Base-by-base conservation (phyloP, 2,888 invertebrate genomes). In the Stenotaenia linearis region DNA sequence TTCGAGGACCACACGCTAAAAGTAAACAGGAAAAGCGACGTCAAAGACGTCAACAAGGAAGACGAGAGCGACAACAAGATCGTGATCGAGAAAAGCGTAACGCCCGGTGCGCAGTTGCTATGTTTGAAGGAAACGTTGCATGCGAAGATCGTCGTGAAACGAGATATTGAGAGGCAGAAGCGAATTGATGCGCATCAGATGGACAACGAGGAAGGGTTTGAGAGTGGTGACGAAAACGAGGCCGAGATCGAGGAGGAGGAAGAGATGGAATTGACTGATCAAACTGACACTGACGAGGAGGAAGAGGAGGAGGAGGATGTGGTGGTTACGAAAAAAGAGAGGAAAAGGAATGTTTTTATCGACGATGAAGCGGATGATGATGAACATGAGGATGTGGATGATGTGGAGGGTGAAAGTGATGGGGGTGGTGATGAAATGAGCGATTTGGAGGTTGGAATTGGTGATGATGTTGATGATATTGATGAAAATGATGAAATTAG, bases 61-160 rank as follows among this genome's bases (percentile, higher is more conserved):
- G 84, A 85, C 75, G 83, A 84, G 79, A 79, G 83, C 0, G 83
- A 84, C 15, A 83, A 83, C 23, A 84, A 84, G n/a, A 30, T 45
- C 30, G 28, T 25, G 40, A 12, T 21, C 3, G 10, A 9, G 3
- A n/a, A 10, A 0, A 37, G 21, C 18, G 87, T 87, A 37, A 90
- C 91, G 84, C 92, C 93, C 61, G 94, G 95, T 0, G 90, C 90
- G 1, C 91, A 91, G 83, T 89, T 92, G 82, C 85, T 89, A n/a
- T 90, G 90, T 83, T 87, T 96, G 78, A 92, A 91, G 84, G 90
- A 91, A 81, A 90, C 91, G 81, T 87, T 96, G 1, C 90, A 92
- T 83, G 88, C 89, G 15, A 88, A 92, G 86, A 95, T 96, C 84
- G 90, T 90, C 1, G 89, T 90, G 81, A 91, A 91, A 83, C 88